phyloP scores from a whole-genome alignment of 2,888 invertebrate species.

The Noctua fimbriata region DNA sequence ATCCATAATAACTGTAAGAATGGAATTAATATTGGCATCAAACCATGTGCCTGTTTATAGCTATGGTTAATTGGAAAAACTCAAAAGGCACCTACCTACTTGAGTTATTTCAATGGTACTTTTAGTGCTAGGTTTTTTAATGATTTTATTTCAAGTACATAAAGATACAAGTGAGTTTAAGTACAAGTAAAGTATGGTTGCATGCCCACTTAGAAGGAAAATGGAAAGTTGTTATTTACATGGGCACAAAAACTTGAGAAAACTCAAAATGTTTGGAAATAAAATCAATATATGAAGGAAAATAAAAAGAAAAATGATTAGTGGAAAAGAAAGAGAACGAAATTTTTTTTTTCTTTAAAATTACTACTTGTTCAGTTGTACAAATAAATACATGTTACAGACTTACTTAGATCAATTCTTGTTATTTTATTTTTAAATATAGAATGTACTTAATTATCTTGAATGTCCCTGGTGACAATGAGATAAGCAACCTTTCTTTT shows the following conservation, averaged over 20 bases:
- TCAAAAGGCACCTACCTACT: conserved; percentile 14
- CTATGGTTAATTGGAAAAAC: not conserved
- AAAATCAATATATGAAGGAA: not conserved
- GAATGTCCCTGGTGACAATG: not conserved
- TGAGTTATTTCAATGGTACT: not conserved
- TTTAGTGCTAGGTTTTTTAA: not conserved
- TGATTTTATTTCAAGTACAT: not conserved
- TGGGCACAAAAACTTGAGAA: not conserved
- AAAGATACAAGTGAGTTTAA: not conserved
- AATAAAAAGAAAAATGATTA: not conserved
- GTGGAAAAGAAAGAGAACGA: not conserved
- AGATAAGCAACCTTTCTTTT: not conserved
- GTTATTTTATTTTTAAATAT: not conserved
- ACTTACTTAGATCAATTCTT: not conserved
- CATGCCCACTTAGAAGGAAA: conserved; percentile 6
- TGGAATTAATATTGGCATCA: conserved; percentile 17
- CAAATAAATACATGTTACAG: not conserved
- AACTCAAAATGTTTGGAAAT: not conserved
- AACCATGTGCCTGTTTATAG: conserved; percentile 14
- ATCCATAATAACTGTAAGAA: not conserved
- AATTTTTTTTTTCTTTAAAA: too few relatives aligned
- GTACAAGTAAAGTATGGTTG: not conserved
- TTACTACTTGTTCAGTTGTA: not conserved
- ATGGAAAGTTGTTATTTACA: not conserved
- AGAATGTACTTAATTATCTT: not conserved